phyloP scores from a whole-genome alignment of 1,140 invertebrate species.

The Limonius californicus region DNA sequence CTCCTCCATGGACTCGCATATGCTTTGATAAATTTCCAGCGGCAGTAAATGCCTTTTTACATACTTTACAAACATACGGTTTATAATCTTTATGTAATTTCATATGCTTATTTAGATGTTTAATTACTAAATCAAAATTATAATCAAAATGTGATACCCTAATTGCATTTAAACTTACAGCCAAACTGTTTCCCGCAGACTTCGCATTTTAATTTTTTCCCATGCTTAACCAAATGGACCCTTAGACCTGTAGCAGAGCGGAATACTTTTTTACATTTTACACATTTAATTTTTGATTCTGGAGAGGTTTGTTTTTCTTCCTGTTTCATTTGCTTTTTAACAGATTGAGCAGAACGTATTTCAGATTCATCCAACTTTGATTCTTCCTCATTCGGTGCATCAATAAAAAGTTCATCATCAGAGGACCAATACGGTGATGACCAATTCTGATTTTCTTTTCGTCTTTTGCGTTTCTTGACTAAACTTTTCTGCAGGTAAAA shows the following conservation, averaged over 20 bases:
- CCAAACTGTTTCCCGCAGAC: conserved; percentile 33
- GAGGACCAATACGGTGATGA: background rate
- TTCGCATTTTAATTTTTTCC: conserved; percentile 31
- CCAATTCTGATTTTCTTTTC: background rate
- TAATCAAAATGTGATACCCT: background rate
- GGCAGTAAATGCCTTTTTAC: conserved; percentile 42
- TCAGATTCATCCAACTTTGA: no score
- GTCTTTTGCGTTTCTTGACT: background rate
- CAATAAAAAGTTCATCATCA: conserved; percentile 10
- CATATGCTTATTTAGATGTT: conserved; percentile 37
- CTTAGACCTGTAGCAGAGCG: conserved; percentile 26
- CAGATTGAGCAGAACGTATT: no score
- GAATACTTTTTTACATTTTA: conserved; percentile 33
- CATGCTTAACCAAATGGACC: conserved; percentile 35
- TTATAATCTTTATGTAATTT: conserved; percentile 41
- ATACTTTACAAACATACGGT: conserved; percentile 42
- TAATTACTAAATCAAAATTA: conserved; percentile 27
- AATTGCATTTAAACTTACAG: conserved; percentile 23
- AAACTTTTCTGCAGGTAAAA: no score
- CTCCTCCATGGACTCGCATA: conserved; percentile 43
- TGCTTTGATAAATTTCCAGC: conserved; percentile 42
- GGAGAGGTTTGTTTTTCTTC: background rate
- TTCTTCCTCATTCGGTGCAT: background rate
- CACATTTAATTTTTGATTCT: conserved; percentile 24
- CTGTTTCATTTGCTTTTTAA: no score